Base-by-base conservation (phyloP, 2,888 invertebrate species). In the Amiota minor region DNA sequence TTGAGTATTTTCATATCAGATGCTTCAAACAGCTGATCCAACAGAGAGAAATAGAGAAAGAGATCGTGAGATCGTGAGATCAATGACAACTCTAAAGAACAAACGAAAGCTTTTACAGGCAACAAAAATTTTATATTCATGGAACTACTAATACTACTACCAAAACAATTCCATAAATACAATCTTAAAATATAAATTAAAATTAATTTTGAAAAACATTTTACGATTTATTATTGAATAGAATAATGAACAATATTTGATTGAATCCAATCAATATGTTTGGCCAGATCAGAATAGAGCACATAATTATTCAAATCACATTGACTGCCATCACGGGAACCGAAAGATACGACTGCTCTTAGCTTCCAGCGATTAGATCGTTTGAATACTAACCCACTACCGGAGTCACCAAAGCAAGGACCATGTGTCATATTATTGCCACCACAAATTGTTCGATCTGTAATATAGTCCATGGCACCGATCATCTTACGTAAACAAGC, bases 251-350 rank as follows among this genome's bases (percentile, higher is more conserved):
- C 88, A 81, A 84, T 80, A 73, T 86, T 83, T 11, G 72, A 71
- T 35, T 75, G 77, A 6, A 93, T 90, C 93, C 93, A 93, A 2
- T 81, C 75, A 56, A 89, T 83, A 81, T 92, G 92, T 80, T 91
- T 90, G 0, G 92, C 91, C 9, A 91, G 87, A 83, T 94, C 94
- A 1, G 92, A 92, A 80, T 93, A 94, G 16, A 94, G 91, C 9
- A 93, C 89, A 81, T 91, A 94, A 75, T 93, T 91, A 46, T 91
- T 87, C 1, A 93, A 90, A 81, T 93, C 92, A 81, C 94, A 94
- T 0, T 89, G 88, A 68, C 81, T 23, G 23, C 79, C 83, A 2
- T 75, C 62, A 0, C 90, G 76, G 0, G 90, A 89, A n/a, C 90
- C 81, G 46, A 82, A 84, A 0, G 91, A 91, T 2, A 91, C 91